Base-by-base conservation (phyloP, 2,888 invertebrate genomes). In the Hydropsyche betteni region DNA sequence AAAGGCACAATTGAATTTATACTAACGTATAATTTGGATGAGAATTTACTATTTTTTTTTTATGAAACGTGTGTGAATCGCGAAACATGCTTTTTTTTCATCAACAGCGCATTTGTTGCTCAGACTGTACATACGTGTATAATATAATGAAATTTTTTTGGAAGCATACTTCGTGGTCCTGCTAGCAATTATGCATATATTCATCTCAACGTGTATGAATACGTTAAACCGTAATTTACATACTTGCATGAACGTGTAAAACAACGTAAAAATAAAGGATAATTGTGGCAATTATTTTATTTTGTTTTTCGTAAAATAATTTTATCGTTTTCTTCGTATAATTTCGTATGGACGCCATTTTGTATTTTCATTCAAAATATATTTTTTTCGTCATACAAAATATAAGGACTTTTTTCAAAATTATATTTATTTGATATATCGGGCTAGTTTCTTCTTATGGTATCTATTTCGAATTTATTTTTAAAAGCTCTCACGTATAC, bases 211-310 rank as follows among this genome's bases (percentile, higher is more conserved):
- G 36, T 36, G 64, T 64, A 64, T 64, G 64, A 64, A 64, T 64
- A 64, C 36, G 64, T 64, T 36, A 64, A 64, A 64, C 64, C 36
- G 64, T 64, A 64, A 64, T 64, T 64, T 64, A 64, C 64, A 64
- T 64, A 64, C 36, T 64, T 64, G 64, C 64, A 64, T 64, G 64
- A 64, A 36, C 64, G 64, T 64, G 64, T 64, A 64, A 64, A 64
- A 36, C 64, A 64, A 64, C 64, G 64, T 34, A 64, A 64, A 64
- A 64, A 64, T 64, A 36, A 64, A 64, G 64, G 36, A 34, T 64
- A 64, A 64, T 64, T 64, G 64, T 64, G 36, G 64, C 64, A 36
- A 64, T 64, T 64, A 64, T 64, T 64, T 64, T 64, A 64, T 64
- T 64, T 64, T 64, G 34, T 64, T 64, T 61, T 64, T 64, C 36